phyloP scores from a whole-genome alignment of 2,113 vertebrate genomes.

The Telmatochromis sp. region DNA sequence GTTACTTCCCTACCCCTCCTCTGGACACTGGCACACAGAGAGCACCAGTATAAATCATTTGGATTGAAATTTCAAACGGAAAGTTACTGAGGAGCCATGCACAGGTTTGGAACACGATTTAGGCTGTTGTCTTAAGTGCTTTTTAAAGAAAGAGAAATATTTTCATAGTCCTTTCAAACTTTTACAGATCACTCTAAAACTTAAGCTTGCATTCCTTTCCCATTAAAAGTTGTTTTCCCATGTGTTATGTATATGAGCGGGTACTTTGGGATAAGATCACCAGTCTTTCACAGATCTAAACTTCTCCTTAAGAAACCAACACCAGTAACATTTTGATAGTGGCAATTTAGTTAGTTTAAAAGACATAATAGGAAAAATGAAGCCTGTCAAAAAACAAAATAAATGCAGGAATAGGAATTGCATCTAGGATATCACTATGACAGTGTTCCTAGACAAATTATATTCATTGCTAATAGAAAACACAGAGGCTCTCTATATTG shows the following conservation, averaged over 20 bases:
- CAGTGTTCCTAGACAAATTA: neutral
- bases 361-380: neutral
- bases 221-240: neutral
- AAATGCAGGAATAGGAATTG: neutral
- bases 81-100: neutral
- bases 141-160: neutral
- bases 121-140: neutral
- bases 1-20: neutral
- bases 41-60: neutral
- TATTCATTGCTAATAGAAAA: neutral
- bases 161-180: neutral
- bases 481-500: neutral
- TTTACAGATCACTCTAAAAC: neutral
- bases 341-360: accelerated
- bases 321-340: neutral
- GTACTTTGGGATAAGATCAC: neutral
- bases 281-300: neutral
- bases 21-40: neutral
- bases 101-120: neutral
- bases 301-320: neutral
- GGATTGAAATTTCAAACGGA: neutral
- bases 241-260: neutral
- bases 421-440: accelerated
- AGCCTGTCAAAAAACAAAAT: neutral
- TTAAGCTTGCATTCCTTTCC: neutral